Base-by-base conservation (phyloP, 92 coral and sea anemone species). In the Epizoanthus stellaris region DNA sequence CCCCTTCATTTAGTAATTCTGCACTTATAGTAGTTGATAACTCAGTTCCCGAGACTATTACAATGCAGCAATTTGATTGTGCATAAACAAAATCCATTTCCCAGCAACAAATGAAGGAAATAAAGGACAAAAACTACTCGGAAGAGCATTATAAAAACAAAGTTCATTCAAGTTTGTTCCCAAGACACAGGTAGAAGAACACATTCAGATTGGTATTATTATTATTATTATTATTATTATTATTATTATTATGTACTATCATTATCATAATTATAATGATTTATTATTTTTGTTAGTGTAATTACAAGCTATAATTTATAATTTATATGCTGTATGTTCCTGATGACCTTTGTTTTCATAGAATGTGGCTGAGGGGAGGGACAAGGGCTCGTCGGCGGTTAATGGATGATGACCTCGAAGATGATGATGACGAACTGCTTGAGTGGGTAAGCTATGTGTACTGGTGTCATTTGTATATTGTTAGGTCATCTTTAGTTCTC, bases 351-450 rank as follows among this genome's bases (percentile, higher is more conserved):
- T 45, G 20, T 10, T 68, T 68, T 19, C 57, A 12, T 57, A 75
- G 80, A 36, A 75, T 53, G 20, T 56, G 49, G 80, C 14, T 56
- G 66, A 93, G 95, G 30, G 56, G 85, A 17, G 92, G 97, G 94
- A 86, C 84, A 20, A 91, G 82, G 45, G 87, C 92, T 30, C 68
- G 82, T 0, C 85, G 94, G 54, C 21, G 91, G 56, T 71, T 75
- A 61, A 72, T 88, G 58, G 84, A 93, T 60, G 87, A 93, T 73
- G 89, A 85, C 75, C 89, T 88, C 62, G 94, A 90, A 30, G 86
- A 90, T 67, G 84, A 86, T 7, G 91, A 92, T 30, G 93, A 90
- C 61, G 80, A 83, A 0, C 79, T 85, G 20, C 21, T 80, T 13
- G 92, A 89, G 34, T 89, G 92, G 92, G 89, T 85, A 73, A 16